Base-by-base conservation (phyloP, 2,113 vertebrate species). In the Oriolus oriolus region DNA sequence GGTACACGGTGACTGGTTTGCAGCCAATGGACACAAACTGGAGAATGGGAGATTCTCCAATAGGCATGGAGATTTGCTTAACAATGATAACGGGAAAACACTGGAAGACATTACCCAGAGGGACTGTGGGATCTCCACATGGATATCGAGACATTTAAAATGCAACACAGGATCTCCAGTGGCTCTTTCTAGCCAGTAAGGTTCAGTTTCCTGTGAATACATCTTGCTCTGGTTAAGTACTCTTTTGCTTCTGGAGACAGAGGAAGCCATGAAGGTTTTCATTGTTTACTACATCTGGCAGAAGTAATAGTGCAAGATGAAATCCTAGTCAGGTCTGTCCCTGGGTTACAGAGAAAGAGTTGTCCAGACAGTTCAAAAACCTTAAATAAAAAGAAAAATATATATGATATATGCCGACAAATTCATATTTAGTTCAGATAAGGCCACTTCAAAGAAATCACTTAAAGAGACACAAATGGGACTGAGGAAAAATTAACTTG, bases 401-500 rank as follows among this genome's bases (percentile, higher is more conserved):
- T 45, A 4, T 77, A 63, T 54, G 50, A 20, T 42, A 63, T 49
- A 90, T 81, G 54, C 28, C 17, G 26, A 90, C 63, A 96, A 93
- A 95, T 93, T 91, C 41, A 80, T 65, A 94, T 56, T 75, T 73
- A 63, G 42, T 89, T 94, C 85, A 93, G 60, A 95, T 90, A 96
- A 88, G n/a, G n/a, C 5, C 45, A 95, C 73, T 96, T 94, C 85
- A 97, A 95, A 97, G 31, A 84, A 92, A 84, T n/a, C 14, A 14
- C n/a, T 76, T 95, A 66, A 56, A 96, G 70, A 94, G 31, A 52
- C 76, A 74, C 78, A 94, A 95, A 77, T 59, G 39, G 52, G n/a
- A 35, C 18, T 49, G 84, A 94, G 71, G 54, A 89, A 95, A 91
- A 74, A 80, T 75, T 93, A 97, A 93, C 87, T 93, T 92, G 45